Percentiles rank a stretch among this genome's conserved stretches.
Evolutionary conservation across 1,140 invertebrate species (phyloP).

Genomic region (Hormaphis cornu): DNA sequence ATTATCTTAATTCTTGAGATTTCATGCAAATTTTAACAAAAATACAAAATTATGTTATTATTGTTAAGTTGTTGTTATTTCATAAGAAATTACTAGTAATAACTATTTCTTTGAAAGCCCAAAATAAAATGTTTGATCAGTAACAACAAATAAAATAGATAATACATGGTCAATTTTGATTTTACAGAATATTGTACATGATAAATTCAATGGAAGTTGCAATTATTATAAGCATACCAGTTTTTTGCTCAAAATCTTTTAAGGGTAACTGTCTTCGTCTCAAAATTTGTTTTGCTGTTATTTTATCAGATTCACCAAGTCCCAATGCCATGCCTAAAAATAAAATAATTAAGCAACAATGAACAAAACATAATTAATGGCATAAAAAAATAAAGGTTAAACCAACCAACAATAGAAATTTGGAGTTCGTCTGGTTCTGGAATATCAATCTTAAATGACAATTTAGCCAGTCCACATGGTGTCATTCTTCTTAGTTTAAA

Average conservation of each 20-base stretch:
- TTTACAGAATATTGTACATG: too few relatives aligned
- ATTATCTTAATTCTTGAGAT: too few relatives aligned
- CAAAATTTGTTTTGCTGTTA: constrained; percentile 28
- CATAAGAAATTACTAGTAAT: too few relatives aligned
- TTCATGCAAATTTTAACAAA: too few relatives aligned
- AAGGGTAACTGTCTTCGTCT: constrained; percentile 24
- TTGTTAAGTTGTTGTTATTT: too few relatives aligned
- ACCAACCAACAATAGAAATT: constrained; percentile 56
- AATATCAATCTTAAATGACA: constrained; percentile 68
- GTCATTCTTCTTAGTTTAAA: constrained; percentile 75
- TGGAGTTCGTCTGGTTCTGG: constrained; percentile 86
- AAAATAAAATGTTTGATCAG: too few relatives aligned
- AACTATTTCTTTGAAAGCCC: too few relatives aligned
- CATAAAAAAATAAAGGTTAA: not conserved
- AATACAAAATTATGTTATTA: too few relatives aligned
- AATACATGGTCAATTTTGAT: too few relatives aligned
- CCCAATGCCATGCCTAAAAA: constrained; percentile 59
- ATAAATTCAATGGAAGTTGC: too few relatives aligned
- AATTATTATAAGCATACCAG: not conserved
- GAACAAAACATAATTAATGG: not conserved
- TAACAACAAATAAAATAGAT: too few relatives aligned
- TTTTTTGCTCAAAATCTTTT: constrained; percentile 27
- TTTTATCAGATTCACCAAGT: constrained; percentile 49
- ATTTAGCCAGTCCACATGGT: constrained; percentile 69
- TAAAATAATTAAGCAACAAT: constrained; percentile 19